These are phyloP conservation scores for Diarsia dahlii DNA, from an alignment of 2,888 invertebrate genomes.

Conservation along the genomic window DNA sequence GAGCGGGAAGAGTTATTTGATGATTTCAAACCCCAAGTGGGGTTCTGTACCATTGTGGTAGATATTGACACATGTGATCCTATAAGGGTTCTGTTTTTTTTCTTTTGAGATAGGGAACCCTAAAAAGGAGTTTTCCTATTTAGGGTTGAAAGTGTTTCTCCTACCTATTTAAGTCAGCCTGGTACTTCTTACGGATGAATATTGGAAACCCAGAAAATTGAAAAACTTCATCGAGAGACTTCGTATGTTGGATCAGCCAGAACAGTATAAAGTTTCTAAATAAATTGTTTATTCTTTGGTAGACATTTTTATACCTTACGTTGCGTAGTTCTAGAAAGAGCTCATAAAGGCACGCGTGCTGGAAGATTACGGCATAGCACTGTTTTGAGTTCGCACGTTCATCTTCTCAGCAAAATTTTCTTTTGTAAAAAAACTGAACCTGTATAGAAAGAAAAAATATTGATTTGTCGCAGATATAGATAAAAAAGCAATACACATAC, in stretches of 20 bases:
- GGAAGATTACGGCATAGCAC: slow-evolving; percentile 3
- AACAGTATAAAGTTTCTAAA: neutral
- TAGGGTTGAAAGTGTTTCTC: neutral
- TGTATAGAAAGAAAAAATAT: too few species aligned
- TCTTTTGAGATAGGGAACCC: too few species aligned
- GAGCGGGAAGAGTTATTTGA: too few species aligned
- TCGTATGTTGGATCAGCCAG: neutral
- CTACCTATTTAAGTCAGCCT: neutral
- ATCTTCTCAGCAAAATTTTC: slow-evolving; percentile 6
- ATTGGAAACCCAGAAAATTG: neutral
- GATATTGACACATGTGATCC: too few species aligned
- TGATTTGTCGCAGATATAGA: too few species aligned
- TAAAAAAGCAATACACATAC: too few species aligned
- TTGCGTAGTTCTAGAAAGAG: neutral
- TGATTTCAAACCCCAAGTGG: too few species aligned
- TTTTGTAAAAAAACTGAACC: too few species aligned
- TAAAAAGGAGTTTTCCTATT: neutral
- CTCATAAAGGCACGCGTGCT: neutral
- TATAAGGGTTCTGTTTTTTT: too few species aligned
- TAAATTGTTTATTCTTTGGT: neutral
- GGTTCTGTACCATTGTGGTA: too few species aligned
- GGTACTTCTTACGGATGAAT: neutral
- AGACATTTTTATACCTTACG: neutral
- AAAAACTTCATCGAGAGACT: neutral
- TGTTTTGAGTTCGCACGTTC: slow-evolving; percentile 19